Conservation (phyloP, 37 sponge, comb jelly and placozoan genomes). For the Haliclona indistincta region DNA sequence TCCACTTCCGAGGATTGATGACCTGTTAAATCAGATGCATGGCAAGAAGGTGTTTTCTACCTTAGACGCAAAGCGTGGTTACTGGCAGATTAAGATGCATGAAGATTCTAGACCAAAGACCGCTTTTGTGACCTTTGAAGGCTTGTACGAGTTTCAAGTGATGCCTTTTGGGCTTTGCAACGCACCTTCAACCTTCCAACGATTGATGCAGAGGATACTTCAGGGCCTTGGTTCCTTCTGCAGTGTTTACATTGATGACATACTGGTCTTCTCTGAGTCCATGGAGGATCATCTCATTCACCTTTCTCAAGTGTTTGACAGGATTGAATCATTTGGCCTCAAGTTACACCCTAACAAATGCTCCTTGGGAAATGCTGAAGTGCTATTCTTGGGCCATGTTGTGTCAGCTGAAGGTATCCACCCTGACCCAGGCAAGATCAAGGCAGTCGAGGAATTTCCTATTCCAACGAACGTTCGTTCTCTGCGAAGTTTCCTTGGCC, state of each 20-base stretch:
- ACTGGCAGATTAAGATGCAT: constrained; percentile 27
- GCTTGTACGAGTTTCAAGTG: constrained; percentile 18
- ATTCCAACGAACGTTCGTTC: constrained; percentile 7
- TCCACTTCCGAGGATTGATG: not conserved
- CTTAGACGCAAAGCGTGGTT: constrained; percentile 19
- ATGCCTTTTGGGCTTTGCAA: constrained; percentile 35
- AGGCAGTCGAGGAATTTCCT: constrained; percentile 25
- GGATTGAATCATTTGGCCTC: constrained; percentile 12
- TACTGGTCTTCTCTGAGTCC: constrained; percentile 23
- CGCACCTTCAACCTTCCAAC: constrained; percentile 28
- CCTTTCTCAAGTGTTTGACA: constrained; percentile 24
- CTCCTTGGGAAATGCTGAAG: not conserved
- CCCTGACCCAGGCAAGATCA: constrained; percentile 43
- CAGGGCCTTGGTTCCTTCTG: constrained; percentile 9
- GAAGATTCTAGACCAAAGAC: constrained; percentile 13
- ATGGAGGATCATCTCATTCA: constrained; percentile 37
- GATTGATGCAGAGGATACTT: constrained; percentile 31
- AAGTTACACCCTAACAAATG: constrained; percentile 40
- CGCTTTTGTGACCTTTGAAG: constrained; percentile 23
- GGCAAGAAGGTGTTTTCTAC: constrained; percentile 16
- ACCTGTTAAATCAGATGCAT: not conserved
- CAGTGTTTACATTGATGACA: constrained; percentile 48
- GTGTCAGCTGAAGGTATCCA: constrained; percentile 35
- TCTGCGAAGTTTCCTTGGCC: constrained; percentile 27
- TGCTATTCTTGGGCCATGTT: constrained; percentile 35